Evolutionary conservation across 1,140 invertebrate genomes (phyloP).

Genomic region (Laupala kohalensis): DNA sequence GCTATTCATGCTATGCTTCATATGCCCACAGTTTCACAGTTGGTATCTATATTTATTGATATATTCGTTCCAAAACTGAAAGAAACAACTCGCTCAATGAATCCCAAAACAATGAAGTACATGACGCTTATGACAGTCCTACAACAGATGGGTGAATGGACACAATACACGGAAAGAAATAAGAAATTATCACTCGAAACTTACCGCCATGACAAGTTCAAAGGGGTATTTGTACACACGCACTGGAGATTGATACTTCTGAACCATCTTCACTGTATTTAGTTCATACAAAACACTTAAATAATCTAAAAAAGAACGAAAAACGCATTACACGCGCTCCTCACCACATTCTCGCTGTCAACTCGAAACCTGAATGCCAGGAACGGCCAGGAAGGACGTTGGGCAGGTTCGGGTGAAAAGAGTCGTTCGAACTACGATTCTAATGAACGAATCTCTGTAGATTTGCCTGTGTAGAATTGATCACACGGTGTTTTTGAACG

Average conservation of each 20-base stretch:
- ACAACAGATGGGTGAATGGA: background rate
- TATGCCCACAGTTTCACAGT: too few relatives aligned
- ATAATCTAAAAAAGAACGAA: background rate
- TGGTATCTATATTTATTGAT: too few relatives aligned
- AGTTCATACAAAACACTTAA: background rate
- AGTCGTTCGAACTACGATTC: too few relatives aligned
- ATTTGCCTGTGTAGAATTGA: too few relatives aligned
- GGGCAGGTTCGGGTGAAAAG: too few relatives aligned
- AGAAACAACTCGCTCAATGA: background rate
- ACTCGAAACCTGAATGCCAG: conserved; percentile 6
- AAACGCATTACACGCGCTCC: background rate
- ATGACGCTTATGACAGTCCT: too few relatives aligned
- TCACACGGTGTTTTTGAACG: too few relatives aligned
- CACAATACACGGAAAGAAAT: background rate
- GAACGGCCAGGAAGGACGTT: too few relatives aligned
- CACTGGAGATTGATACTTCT: conserved; percentile 90
- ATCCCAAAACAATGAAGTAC: background rate
- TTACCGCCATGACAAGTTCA: conserved; percentile 91
- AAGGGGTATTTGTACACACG: conserved; percentile 94
- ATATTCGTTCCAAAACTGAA: too few relatives aligned
- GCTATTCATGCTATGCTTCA: too few relatives aligned
- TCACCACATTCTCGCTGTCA: conserved; percentile 1
- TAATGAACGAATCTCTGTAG: too few relatives aligned
- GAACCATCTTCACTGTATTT: conserved; percentile 59
- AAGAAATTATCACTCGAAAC: conserved; percentile 37